phyloP scores from a whole-genome alignment of 2,888 invertebrate genomes.

The Drosophila buzzatii region DNA sequence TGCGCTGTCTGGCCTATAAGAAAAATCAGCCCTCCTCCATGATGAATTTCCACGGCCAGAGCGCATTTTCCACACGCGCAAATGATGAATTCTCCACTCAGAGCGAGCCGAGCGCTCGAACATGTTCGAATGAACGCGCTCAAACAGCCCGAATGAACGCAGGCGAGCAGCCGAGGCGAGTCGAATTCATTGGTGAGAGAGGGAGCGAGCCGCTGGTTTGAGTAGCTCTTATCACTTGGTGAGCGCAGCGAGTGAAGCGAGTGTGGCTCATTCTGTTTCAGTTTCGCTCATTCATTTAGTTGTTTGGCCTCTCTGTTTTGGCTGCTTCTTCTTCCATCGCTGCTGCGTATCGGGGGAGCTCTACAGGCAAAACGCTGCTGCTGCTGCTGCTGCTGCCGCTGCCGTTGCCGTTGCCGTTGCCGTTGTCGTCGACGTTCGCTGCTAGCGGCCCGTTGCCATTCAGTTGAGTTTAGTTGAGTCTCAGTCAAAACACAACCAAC shows the following conservation, averaged over 20 bases:
- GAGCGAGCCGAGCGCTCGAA: slow-evolving; percentile 46
- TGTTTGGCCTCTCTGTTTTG: slow-evolving; percentile 68
- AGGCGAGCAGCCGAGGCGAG: slow-evolving; percentile 5
- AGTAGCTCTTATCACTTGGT: slow-evolving; percentile 61
- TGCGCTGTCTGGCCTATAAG: slow-evolving; percentile 77
- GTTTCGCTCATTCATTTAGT: slow-evolving; percentile 65
- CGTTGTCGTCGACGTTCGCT: slow-evolving; percentile 42
- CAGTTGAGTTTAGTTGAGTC: slow-evolving; percentile 69
- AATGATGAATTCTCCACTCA: slow-evolving; percentile 60
- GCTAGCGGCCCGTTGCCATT: slow-evolving; percentile 64
- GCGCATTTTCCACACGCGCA: slow-evolving; percentile 63
- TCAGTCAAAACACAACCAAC: slow-evolving; percentile 85
- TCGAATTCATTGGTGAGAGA: slow-evolving; percentile 18
- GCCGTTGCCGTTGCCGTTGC: slow-evolving; percentile 27
- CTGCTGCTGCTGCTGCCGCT: slow-evolving; percentile 40
- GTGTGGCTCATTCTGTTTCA: slow-evolving; percentile 58
- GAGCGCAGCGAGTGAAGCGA: slow-evolving; percentile 23
- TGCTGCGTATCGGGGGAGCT: slow-evolving; percentile 61
- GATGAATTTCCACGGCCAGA: slow-evolving; percentile 79
- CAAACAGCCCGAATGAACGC: slow-evolving; percentile 47
- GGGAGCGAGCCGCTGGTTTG: slow-evolving; percentile 42
- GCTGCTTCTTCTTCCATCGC: slow-evolving; percentile 59
- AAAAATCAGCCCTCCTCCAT: slow-evolving; percentile 83
- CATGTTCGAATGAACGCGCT: slow-evolving; percentile 62
- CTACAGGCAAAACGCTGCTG: slow-evolving; percentile 52